Evolutionary conservation across 2,113 vertebrate genomes (phyloP).

Genomic region (Tauraco erythrolophus): DNA sequence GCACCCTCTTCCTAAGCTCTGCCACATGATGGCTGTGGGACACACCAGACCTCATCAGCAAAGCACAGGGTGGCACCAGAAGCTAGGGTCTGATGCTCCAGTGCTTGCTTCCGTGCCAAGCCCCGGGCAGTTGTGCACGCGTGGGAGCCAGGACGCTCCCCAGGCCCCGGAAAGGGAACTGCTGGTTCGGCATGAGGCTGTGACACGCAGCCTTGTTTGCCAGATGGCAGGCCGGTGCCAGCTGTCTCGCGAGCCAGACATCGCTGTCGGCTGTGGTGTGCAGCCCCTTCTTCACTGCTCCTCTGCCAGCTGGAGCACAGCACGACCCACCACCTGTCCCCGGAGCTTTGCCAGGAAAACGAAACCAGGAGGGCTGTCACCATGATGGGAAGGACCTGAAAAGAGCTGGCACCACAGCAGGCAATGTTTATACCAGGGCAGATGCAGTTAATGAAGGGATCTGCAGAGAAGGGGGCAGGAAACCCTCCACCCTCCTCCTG

Average conservation of each 20-base stretch:
- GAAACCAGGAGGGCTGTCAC: neutral
- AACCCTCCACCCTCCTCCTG: neutral
- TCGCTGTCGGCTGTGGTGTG: accelerated
- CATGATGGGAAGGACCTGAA: neutral
- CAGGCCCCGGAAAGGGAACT: accelerated
- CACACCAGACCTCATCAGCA: accelerated
- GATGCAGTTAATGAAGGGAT: accelerated
- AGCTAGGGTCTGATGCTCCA: neutral
- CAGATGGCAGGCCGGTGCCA: accelerated
- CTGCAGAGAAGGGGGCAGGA: neutral
- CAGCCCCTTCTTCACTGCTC: neutral
- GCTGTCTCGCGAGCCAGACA: accelerated
- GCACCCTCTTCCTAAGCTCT: neutral
- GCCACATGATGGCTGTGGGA: neutral
- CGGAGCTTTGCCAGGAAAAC: accelerated
- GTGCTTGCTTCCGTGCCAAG: neutral
- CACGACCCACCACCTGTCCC: neutral
- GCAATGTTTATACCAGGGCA: neutral
- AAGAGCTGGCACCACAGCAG: neutral
- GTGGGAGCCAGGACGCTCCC: neutral
- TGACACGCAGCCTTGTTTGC: neutral
- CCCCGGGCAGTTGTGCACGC: accelerated
- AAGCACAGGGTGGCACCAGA: accelerated
- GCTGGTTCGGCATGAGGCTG: accelerated
- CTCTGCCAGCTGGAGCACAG: accelerated